Percentiles rank a stretch among this genome's conserved stretches.
Conservation (phyloP, 2,797 vertebrate genomes). For the Chaetodon trifasciatus region DNA sequence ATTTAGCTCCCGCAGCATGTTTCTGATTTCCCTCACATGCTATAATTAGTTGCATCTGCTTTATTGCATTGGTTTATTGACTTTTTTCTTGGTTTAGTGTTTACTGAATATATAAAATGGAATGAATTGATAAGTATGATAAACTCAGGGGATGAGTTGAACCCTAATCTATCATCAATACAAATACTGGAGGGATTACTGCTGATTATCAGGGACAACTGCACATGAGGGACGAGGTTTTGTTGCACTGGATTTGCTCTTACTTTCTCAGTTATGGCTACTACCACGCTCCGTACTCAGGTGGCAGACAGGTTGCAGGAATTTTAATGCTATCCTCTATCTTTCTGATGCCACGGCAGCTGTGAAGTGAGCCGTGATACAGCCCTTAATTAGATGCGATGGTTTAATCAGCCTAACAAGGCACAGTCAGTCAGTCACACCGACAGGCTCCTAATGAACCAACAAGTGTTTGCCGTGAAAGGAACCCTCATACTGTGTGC, state of each 20-base stretch:
- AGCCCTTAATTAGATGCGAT: slow-evolving; percentile 64
- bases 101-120: slow-evolving; percentile 3
- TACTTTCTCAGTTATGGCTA: not conserved
- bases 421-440: slow-evolving; percentile 63
- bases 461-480: slow-evolving; percentile 62
- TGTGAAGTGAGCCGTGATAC: slow-evolving; percentile 56
- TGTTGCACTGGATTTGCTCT: not conserved
- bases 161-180: slow-evolving; percentile 17
- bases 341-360: slow-evolving; percentile 50
- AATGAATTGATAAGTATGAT: slow-evolving; percentile 17
- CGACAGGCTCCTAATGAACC: slow-evolving; percentile 64
- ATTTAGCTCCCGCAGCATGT: slow-evolving; percentile 19
- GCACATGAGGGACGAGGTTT: not conserved
- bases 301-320: slow-evolving; percentile 9
- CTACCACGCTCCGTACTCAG: slow-evolving; percentile 8
- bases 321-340: slow-evolving; percentile 46
- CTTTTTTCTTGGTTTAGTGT: not conserved
- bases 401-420: slow-evolving; percentile 76
- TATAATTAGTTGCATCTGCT: slow-evolving; percentile 44
- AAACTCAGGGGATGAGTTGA: slow-evolving; percentile 12
- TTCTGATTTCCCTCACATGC: slow-evolving; percentile 30
- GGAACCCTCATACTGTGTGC: slow-evolving; percentile 19
- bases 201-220: not conserved
- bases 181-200: not conserved
- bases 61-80: slow-evolving; percentile 45